These are phyloP conservation scores for Halisarca cf. caerulea DNA, from an alignment of 37 sponge, comb jelly and placozoan genomes.

Conservation along the genomic window DNA sequence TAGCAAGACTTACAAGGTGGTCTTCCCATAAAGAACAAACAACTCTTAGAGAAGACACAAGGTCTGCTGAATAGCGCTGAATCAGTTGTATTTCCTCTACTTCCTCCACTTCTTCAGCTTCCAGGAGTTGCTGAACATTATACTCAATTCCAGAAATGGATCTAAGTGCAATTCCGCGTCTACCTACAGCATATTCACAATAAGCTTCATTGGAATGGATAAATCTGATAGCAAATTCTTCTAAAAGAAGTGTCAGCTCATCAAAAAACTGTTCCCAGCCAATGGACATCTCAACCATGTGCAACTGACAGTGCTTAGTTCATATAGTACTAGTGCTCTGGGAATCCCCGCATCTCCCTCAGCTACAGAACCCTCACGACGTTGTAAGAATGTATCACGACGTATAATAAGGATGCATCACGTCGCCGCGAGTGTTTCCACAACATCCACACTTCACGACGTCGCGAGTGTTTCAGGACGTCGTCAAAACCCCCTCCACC, in stretches of 20 bases:
- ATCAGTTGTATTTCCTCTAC: not conserved
- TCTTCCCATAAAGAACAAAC: not conserved
- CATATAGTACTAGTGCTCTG: too few relatives aligned
- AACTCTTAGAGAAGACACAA: not conserved
- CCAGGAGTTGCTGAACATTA: not conserved
- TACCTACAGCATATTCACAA: slow-evolving; percentile 1
- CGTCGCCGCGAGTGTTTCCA: too few relatives aligned
- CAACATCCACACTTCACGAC: too few relatives aligned
- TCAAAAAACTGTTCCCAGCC: too few relatives aligned
- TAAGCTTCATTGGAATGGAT: not conserved
- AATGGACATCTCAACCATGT: too few relatives aligned
- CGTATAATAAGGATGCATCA: too few relatives aligned
- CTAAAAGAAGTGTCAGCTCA: not conserved
- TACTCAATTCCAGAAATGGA: slow-evolving; percentile 11
- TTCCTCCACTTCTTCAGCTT: not conserved
- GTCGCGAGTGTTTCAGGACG: too few relatives aligned
- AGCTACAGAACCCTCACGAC: too few relatives aligned
- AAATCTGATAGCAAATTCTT: not conserved
- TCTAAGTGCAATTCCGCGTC: slow-evolving; percentile 8
- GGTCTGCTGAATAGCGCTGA: not conserved
- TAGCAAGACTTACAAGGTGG: not conserved
- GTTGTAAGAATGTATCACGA: too few relatives aligned
- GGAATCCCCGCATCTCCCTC: too few relatives aligned
- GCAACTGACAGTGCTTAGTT: too few relatives aligned
- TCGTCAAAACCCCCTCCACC: too few relatives aligned